Percentiles rank a stretch among this genome's conserved stretches.
Conservation (phyloP, 2,113 vertebrate genomes). For the Aspidoscelis tigris region DNA sequence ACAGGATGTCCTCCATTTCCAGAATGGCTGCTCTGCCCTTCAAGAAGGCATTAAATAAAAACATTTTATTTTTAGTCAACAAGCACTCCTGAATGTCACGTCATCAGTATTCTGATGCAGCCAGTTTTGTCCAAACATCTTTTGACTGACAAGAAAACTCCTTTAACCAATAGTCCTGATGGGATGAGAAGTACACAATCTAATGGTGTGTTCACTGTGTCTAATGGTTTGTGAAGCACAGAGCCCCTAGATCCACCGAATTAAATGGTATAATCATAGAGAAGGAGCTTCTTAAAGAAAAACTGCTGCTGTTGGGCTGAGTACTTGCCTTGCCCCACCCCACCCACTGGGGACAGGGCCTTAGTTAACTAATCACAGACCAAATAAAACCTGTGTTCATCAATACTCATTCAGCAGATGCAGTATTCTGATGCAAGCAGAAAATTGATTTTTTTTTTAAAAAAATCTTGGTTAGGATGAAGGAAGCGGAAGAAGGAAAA, state of each 20-base stretch:
- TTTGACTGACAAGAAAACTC: neutral
- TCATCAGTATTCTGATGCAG: neutral
- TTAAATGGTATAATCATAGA: conserved; percentile 15
- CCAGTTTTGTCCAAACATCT: neutral
- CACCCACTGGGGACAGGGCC: too few species aligned
- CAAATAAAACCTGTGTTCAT: too few species aligned
- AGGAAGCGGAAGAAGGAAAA: neutral
- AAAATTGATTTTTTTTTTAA: too few species aligned
- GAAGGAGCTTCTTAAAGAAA: neutral
- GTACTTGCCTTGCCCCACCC: too few species aligned
- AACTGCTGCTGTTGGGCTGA: too few species aligned
- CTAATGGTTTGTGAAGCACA: neutral
- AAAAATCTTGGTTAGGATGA: too few species aligned
- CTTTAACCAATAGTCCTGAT: conserved; percentile 1
- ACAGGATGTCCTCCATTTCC: neutral
- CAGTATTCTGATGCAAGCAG: too few species aligned
- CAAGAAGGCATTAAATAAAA: neutral
- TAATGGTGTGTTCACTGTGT: neutral
- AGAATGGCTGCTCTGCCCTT: neutral
- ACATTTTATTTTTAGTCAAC: neutral
- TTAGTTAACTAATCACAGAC: too few species aligned
- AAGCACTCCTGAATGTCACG: neutral
- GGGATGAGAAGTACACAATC: neutral
- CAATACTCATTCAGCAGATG: too few species aligned
- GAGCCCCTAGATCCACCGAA: neutral